Percentiles rank a stretch among this genome's conserved stretches.
phyloP scores from a whole-genome alignment of 2,113 vertebrate genomes.

The Cebus imitator region DNA sequence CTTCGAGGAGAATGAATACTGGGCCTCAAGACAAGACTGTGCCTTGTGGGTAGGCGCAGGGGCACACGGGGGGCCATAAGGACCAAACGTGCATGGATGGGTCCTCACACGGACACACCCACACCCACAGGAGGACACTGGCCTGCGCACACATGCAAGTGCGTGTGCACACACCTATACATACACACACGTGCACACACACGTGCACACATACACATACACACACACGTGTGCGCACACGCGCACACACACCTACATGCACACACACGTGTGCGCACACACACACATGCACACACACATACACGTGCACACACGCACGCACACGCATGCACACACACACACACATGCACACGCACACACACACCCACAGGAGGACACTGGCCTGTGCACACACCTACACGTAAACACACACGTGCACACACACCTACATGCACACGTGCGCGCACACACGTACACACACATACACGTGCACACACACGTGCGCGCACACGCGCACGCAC shows the following conservation, averaged over 20 bases:
- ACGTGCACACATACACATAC: rapidly evolving
- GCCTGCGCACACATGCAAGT: background rate
- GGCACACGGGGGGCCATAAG: background rate
- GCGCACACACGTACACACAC: background rate
- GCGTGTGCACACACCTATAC: background rate
- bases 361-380: background rate
- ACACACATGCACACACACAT: too few relatives aligned
- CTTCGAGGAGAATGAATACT: background rate
- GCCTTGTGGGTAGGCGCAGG: background rate
- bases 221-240: background rate
- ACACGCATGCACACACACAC: too few relatives aligned
- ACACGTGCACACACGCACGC: too few relatives aligned
- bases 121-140: too few relatives aligned
- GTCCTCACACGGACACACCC: background rate
- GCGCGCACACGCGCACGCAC: background rate
- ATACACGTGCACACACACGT: too few relatives aligned
- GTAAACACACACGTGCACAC: background rate
- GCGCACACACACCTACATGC: background rate
- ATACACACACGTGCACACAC: background rate
- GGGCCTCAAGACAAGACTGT: background rate
- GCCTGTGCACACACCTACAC: background rate
- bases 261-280: background rate
- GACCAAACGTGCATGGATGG: background rate
- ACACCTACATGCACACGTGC: background rate
- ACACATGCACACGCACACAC: too few relatives aligned